Base-by-base conservation (phyloP, 2,113 vertebrate species). In the Gasterosteus nipponicus region DNA sequence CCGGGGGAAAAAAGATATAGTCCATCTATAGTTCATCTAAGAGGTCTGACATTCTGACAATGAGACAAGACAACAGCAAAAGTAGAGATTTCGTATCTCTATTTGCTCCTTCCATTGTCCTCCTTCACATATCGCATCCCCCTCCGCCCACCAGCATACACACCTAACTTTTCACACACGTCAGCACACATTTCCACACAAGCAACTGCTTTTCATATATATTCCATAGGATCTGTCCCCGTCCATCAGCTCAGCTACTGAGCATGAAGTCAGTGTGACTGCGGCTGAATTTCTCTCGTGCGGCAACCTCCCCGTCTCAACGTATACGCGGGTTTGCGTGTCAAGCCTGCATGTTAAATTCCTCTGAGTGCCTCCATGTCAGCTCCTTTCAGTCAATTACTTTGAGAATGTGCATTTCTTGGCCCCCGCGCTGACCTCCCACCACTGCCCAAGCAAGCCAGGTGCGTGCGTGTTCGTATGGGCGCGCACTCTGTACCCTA, bases 291-390 rank as follows among this genome's bases (percentile, higher is more conserved):
- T 61, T 44, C 42, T 64, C 73, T 33, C 79, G 22, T 46, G 61
- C 46, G 51, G 61, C 75, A 44, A 56, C 47, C 38, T 46, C 64
- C 61, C 72, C 85, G 82, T 78, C 80, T 83, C 51, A 68, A 68
- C 82, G 31, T 84, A 82, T 82, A 84, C 66, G 41, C 53, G 49
- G 38, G 2, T 46, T 51, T 78, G 71, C 54, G 15, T 64, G 74
- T 87, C 82, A 83, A 69, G 69, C 38, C 51, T 62, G 67, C 67
- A 69, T 80, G 76, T 19, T 69, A 63, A 73, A 77, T 74, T 83
- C 69, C 72, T 80, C 54, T 56, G 61, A 81, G 86, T 79, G 78
- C 78, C 69, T 9, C 10, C 69, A 75, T 75, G 83, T 87, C 85
- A 83, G 58, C 64, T 77, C 70, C 75, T 79, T 56, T 87, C 70